These are phyloP conservation scores for Calidris pygmaea DNA, from an alignment of 2,113 vertebrate genomes.

Conservation along the genomic window DNA sequence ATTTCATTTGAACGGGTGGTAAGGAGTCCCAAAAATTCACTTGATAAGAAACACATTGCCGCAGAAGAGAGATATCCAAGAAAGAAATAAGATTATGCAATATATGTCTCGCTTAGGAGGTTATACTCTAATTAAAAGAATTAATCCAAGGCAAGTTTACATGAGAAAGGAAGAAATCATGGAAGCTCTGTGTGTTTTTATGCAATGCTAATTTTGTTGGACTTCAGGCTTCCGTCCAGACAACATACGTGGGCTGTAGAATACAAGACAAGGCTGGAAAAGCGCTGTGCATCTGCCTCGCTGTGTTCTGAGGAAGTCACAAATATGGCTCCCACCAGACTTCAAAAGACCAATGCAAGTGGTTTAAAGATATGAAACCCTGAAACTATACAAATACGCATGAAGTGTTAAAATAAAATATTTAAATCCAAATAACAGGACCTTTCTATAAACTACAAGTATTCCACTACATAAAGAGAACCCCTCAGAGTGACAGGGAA, in stretches of 20 bases:
- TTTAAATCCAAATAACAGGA: neutral
- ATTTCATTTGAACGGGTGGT: neutral
- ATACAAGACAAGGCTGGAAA: constrained; percentile 15
- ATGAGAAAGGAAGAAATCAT: neutral
- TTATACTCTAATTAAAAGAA: constrained; percentile 30
- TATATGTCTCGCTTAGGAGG: neutral
- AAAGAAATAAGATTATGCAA: neutral
- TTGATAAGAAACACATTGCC: neutral
- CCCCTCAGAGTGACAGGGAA: neutral
- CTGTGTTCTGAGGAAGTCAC: neutral
- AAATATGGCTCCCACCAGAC: neutral
- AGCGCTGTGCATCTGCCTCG: neutral
- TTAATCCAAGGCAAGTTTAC: constrained; percentile 6
- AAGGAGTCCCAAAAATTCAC: neutral
- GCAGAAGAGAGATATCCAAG: neutral
- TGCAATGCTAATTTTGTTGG: neutral
- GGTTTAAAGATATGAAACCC: neutral
- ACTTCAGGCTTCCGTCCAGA: neutral
- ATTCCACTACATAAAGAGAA: neutral
- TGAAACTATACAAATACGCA: neutral
- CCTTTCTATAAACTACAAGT: neutral
- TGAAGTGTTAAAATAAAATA: neutral
- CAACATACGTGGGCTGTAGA: neutral
- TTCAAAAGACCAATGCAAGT: neutral
- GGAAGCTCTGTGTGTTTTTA: neutral